phyloP scores from a whole-genome alignment of 2,113 vertebrate species.

The Nerophis ophidion region DNA sequence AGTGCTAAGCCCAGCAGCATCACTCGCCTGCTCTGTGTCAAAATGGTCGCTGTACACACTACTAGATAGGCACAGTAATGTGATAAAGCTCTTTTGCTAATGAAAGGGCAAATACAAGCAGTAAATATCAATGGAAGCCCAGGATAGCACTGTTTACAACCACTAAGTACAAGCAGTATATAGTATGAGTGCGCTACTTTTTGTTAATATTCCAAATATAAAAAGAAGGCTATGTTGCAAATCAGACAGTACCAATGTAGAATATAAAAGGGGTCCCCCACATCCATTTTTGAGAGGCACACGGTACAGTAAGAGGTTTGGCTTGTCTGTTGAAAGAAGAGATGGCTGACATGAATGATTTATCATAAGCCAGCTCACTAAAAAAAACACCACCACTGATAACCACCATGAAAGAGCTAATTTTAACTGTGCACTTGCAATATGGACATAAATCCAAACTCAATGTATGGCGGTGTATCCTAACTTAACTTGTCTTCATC shows the following conservation, averaged over 20 bases:
- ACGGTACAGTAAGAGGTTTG: conserved; percentile 34
- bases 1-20: conserved; percentile 59
- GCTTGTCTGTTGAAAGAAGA: conserved; percentile 55
- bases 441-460: conserved; percentile 32
- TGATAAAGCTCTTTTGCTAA: conserved; percentile 22
- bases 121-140: not conserved
- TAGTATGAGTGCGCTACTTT: not conserved
- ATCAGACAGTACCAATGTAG: conserved; percentile 18
- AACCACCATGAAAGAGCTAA: conserved; percentile 33
- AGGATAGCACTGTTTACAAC: not conserved
- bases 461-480: conserved; percentile 20
- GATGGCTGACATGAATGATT: conserved; percentile 44
- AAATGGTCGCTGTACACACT: conserved; percentile 50
- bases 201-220: not conserved
- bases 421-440: conserved; percentile 61
- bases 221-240: conserved; percentile 22
- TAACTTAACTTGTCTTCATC: conserved; percentile 6
- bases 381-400: conserved; percentile 42
- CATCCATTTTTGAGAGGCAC: not conserved
- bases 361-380: conserved; percentile 40
- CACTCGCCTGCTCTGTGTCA: conserved; percentile 62
- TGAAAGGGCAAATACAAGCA: not conserved
- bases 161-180: conserved; percentile 2
- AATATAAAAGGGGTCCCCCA: conserved; percentile 24
- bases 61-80: conserved; percentile 14